Percentiles rank a stretch among this genome's conserved stretches.
phyloP scores from a whole-genome alignment of 2,888 invertebrate species.

The Drosophila gaucha region DNA sequence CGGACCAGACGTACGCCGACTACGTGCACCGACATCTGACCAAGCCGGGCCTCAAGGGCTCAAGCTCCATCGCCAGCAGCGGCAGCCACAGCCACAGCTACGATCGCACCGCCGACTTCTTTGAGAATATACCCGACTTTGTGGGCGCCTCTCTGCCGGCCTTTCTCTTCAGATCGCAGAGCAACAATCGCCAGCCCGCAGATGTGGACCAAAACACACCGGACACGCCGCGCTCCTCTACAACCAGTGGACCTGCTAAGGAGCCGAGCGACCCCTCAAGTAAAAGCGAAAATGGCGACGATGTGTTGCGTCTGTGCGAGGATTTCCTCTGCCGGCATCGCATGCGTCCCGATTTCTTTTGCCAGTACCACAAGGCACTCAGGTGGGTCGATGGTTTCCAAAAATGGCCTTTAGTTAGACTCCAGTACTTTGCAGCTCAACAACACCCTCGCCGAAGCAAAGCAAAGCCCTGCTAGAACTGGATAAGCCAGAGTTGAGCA shows the following conservation, averaged over 20 bases:
- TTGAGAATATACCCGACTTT: slow-evolving; percentile 82
- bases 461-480: slow-evolving; percentile 53
- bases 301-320: slow-evolving; percentile 86
- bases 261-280: slow-evolving; percentile 25
- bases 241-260: slow-evolving; percentile 15
- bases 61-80: slow-evolving; percentile 50
- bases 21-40: slow-evolving; percentile 65
- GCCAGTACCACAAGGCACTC: slow-evolving; percentile 87
- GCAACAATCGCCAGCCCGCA: background rate
- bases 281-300: slow-evolving; percentile 54
- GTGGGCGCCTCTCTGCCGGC: slow-evolving; percentile 69
- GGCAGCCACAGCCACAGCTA: slow-evolving; percentile 54
- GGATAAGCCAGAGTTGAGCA: slow-evolving; percentile 18
- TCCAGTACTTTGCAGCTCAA: slow-evolving; percentile 48
- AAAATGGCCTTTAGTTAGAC: background rate
- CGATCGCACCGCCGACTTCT: slow-evolving; percentile 79
- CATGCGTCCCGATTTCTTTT: slow-evolving; percentile 92
- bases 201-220: slow-evolving; percentile 9
- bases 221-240: slow-evolving; percentile 14
- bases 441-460: slow-evolving; percentile 64
- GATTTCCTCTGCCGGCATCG: slow-evolving; percentile 88
- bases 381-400: slow-evolving; percentile 75
- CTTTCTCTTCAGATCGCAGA: slow-evolving; percentile 49
- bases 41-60: slow-evolving; percentile 44
- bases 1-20: slow-evolving; percentile 91